These are phyloP conservation scores for Tachystola acroxantha DNA, from an alignment of 2,888 invertebrate species.

Conservation along the genomic window DNA sequence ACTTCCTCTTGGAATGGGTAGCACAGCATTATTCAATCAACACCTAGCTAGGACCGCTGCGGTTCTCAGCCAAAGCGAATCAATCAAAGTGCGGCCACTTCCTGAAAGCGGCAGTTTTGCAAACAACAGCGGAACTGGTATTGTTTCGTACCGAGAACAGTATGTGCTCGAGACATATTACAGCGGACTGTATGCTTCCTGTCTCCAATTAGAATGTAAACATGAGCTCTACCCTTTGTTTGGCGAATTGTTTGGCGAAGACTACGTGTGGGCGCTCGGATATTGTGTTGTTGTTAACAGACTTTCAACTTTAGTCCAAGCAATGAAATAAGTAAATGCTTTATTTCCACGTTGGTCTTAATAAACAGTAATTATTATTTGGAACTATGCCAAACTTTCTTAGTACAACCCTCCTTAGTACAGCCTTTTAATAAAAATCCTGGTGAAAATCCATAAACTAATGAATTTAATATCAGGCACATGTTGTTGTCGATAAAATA, in stretches of 20 bases:
- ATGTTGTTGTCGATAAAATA: slow-evolving; percentile 45
- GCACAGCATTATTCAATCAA: slow-evolving; percentile 19
- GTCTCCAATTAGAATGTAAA: slow-evolving; percentile 72
- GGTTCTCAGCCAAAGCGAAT: slow-evolving; percentile 27
- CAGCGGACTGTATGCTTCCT: slow-evolving; percentile 67
- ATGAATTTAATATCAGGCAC: too few species aligned
- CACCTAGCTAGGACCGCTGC: slow-evolving; percentile 20
- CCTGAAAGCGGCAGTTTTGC: slow-evolving; percentile 68
- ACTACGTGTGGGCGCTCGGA: slow-evolving; percentile 10
- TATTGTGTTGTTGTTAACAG: background rate
- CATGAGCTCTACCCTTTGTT: slow-evolving; percentile 56
- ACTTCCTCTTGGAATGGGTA: slow-evolving; percentile 33
- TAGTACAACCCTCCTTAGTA: too few species aligned
- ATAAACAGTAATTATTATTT: too few species aligned
- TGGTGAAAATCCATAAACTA: too few species aligned
- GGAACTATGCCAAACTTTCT: too few species aligned
- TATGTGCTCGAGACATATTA: slow-evolving; percentile 60
- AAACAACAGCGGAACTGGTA: slow-evolving; percentile 73
- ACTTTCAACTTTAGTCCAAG: background rate
- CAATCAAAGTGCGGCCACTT: slow-evolving; percentile 48
- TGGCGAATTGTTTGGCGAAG: slow-evolving; percentile 28
- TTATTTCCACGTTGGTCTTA: too few species aligned
- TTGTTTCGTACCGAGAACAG: slow-evolving; percentile 71
- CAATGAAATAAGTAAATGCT: too few species aligned
- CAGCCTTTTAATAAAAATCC: too few species aligned